A percentile compares a stretch with the other conserved stretches of the same genome.
Evolutionary conservation across 2,113 vertebrate species (phyloP).

Genomic region (Rostratula benghalensis): DNA sequence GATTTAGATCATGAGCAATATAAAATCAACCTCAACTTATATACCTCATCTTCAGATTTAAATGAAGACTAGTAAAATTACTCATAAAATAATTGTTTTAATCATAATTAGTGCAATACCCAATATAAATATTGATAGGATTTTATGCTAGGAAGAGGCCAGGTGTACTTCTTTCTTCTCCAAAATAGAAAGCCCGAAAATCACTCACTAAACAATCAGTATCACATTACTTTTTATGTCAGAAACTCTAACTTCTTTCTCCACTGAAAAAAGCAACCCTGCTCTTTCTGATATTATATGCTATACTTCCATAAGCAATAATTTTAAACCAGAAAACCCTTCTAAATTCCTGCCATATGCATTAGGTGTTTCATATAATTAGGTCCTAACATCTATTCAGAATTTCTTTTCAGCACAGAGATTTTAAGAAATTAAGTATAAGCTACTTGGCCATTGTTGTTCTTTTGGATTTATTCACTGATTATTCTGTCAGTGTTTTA

Average conservation of each 20-base stretch:
- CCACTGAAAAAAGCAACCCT: background rate
- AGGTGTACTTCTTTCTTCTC: background rate
- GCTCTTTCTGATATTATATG: background rate
- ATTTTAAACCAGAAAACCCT: background rate
- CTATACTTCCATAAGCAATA: background rate
- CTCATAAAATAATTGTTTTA: background rate
- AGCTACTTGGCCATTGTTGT: background rate
- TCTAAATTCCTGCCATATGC: background rate
- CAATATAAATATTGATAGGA: background rate
- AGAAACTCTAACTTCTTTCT: background rate
- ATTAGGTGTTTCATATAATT: background rate
- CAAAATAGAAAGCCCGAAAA: background rate
- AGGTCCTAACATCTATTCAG: background rate
- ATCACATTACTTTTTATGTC: background rate
- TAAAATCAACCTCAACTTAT: rapidly evolving
- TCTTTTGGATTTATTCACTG: background rate
- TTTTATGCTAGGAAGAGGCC: background rate
- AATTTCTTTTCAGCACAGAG: background rate
- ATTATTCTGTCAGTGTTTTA: background rate
- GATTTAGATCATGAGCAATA: background rate
- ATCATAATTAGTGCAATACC: background rate
- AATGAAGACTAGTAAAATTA: background rate
- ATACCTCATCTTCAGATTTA: background rate
- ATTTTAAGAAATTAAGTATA: background rate
- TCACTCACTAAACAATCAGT: background rate